Evolutionary conservation across 2,797 vertebrate genomes (phyloP).

Genomic region (Merluccius polli): DNA sequence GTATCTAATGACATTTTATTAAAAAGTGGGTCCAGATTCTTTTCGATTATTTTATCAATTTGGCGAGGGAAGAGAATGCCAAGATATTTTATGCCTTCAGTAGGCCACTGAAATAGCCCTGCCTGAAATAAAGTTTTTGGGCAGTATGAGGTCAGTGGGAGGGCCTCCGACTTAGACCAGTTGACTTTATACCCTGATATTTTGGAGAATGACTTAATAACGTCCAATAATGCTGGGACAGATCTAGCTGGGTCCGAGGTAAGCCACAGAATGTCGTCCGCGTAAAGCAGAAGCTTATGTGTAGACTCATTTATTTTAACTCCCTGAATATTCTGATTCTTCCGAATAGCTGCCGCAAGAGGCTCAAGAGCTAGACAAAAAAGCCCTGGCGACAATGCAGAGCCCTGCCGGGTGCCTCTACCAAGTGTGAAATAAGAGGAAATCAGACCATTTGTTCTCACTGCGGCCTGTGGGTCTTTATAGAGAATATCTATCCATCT

Average conservation of each 20-base stretch:
- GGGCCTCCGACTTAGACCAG: neutral
- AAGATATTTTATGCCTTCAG: constrained; percentile 1
- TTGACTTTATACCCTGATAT: constrained; percentile 8
- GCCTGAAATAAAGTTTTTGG: neutral
- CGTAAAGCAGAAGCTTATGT: neutral
- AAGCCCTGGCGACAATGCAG: neutral
- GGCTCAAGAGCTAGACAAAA: neutral
- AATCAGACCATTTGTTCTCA: too few species aligned
- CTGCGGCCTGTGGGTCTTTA: too few species aligned
- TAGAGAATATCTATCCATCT: too few species aligned
- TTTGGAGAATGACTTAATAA: neutral
- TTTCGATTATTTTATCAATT: neutral
- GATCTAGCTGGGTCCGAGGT: neutral
- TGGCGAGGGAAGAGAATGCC: constrained; percentile 1
- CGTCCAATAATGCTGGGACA: neutral
- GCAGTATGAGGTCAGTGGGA: neutral
- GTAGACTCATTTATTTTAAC: neutral
- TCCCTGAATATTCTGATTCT: constrained; percentile 2
- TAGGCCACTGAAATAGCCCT: neutral
- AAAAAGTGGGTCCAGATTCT: neutral
- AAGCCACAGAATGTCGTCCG: constrained; percentile 4
- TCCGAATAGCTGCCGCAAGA: neutral
- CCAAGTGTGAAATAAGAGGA: too few species aligned
- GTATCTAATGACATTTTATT: neutral
- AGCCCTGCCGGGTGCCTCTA: too few species aligned